Base-by-base conservation (phyloP, 1,140 invertebrate genomes). In the Lysiphlebus fabarum region DNA sequence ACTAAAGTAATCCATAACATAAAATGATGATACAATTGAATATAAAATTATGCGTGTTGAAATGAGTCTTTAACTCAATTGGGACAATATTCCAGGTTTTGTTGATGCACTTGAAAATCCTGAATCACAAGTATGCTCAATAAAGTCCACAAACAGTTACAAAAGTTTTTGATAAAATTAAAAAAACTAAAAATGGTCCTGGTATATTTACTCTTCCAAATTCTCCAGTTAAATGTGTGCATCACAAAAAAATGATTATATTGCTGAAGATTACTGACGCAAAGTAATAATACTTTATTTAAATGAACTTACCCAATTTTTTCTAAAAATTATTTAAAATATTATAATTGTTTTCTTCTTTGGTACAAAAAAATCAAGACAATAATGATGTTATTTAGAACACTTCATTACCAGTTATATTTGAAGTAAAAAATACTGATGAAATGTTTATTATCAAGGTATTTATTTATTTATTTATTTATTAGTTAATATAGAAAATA, bases 181-280 rank as follows among this genome's bases (percentile, higher is more conserved):
- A 88, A 71, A 82, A 81, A 8, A 89, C 95, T 45, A 77, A 86
- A 58, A 75, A 79, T 12, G 96, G 96, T 2, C 91, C 92, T 72
- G 93, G 90, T 0, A 81, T 98, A 59, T 99, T 98, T 71, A 98
- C 95, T 0, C 96, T 90, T 76, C 96, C 96, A 7, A 87, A 89
- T 70, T 87, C 89, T 1, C 88, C 91, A 1, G 89, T 99, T 40
- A 99, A 99, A 81, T 99, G 97, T 83, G 97, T 5, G 97, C 97
- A 5, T 95, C 96, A 7, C 96, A 98, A 79, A 99, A 99, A 81
- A 95, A 97, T 59, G 87, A 87, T 63, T 99, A 98, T 73, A 82
- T 99, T 11, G 81, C 92, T 1, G 96, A 98, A 56, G 85, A 95
- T 59, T 91, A 89, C 71, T 87, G 95, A 63, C 82, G 84, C 65